Evolutionary conservation across 2,888 invertebrate species (phyloP), one percentile per base, ranked within the genome.

Genomic region (Oxyteleia sp.): DNA sequence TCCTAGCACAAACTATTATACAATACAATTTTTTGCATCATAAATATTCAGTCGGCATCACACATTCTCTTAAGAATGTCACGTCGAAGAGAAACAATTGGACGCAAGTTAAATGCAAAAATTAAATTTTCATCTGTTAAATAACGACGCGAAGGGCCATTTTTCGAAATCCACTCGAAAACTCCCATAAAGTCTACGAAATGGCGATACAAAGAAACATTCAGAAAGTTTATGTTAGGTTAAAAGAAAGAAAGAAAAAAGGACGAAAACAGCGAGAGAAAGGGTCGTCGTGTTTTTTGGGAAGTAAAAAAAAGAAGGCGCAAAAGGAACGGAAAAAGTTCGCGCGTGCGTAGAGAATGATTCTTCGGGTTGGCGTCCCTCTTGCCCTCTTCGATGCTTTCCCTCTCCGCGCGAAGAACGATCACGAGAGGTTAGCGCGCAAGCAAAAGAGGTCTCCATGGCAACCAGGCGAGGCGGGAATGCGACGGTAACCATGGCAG

Each of bases 391-490:
- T 72, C 81, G 66, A 38, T 78, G 82, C 82, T 81, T 72, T 78
- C 79, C 82, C 86, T 85, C 86, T 86, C 80, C 81, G 59, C 66
- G 63, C 79, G 82, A 79, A 89, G 88, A 88, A 88, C 86, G 87
- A 82, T 80, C 76, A 78, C 82, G 86, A 85, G 86, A 87, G 85
- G 86, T 87, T 86, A 86, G 86, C 84, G 87, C 85, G 87, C 76
- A 85, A 86, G 85, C 85, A 84, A 85, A 86, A 88, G 89, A 85
- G 87, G 95, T 95, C 94, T 93, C 94, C 94, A 95, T 95, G 94
- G 94, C 94, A 94, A 95, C 95, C 91, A 91, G 89, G 89, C 90
- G 92, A 93, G 93, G 93, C 92, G 93, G 93, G 93, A 93, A 92
- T 93, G 93, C 92, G 93, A 92, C 92, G 93, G 93, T 93, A 93